phyloP scores from a whole-genome alignment of 1,140 invertebrate genomes.

The Hyposmocoma kahamanoa region DNA sequence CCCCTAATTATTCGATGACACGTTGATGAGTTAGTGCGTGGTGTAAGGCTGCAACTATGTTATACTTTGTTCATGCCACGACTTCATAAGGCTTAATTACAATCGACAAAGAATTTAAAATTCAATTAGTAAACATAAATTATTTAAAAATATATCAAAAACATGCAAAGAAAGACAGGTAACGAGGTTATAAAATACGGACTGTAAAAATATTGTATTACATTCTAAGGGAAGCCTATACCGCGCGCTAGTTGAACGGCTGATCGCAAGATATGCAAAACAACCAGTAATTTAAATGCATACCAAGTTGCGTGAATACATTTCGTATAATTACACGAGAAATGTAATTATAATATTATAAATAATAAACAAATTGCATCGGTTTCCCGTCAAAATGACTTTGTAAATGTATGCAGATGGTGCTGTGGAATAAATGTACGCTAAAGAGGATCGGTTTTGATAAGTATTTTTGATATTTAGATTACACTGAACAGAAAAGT shows the following conservation, averaged over 20 bases:
- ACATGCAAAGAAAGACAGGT: no score
- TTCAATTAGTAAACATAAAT: no score
- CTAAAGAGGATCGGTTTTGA: no score
- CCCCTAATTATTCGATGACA: no score
- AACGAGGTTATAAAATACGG: no score
- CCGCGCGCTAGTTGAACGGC: conserved; percentile 5
- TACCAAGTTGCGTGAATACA: conserved; percentile 23
- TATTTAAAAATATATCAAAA: no score
- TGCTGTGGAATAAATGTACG: no score
- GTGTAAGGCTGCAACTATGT: conserved; percentile 1
- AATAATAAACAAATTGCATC: conserved; percentile 48
- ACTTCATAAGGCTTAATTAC: no score
- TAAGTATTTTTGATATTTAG: no score
- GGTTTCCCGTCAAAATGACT: conserved; percentile 20
- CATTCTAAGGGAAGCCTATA: not conserved
- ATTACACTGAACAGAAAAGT: no score
- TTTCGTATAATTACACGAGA: conserved; percentile 29
- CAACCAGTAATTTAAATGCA: conserved; percentile 25
- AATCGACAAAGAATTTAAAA: no score
- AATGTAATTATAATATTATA: conserved; percentile 54
- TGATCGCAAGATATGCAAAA: conserved; percentile 40
- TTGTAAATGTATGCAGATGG: not conserved
- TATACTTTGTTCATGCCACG: no score
- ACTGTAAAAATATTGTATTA: not conserved
- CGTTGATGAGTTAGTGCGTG: conserved; percentile 13